Evolutionary conservation across 1,140 invertebrate species (phyloP).

Genomic region (Pogonus chalceus): DNA sequence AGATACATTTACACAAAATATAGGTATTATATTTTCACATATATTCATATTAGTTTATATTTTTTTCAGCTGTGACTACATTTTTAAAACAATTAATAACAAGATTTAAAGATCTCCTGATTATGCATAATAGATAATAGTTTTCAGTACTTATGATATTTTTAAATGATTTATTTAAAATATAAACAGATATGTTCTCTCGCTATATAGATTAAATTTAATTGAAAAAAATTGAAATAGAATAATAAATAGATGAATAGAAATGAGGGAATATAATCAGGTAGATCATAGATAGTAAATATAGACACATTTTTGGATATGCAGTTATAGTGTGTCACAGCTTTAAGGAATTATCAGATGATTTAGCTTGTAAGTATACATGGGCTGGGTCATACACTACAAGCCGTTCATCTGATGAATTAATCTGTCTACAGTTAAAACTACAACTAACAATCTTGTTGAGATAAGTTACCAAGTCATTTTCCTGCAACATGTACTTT

Average conservation of each 20-base stretch:
- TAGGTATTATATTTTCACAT: conserved; percentile 7
- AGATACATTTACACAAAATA: conserved; percentile 6
- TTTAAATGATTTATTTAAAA: neutral
- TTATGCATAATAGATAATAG: neutral
- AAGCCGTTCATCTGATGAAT: neutral
- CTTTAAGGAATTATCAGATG: neutral
- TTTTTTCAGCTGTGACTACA: neutral
- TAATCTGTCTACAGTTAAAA: conserved; percentile 4
- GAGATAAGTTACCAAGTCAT: conserved; percentile 1
- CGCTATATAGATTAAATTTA: neutral
- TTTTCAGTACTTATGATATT: neutral
- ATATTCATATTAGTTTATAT: conserved; percentile 4
- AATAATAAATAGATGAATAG: neutral
- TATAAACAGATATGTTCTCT: neutral
- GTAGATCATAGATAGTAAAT: neutral
- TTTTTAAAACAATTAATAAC: neutral
- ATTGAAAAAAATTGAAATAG: too few species aligned
- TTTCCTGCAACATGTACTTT: neutral
- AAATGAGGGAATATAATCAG: neutral
- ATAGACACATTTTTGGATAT: neutral
- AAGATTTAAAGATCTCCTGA: neutral
- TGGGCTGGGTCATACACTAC: neutral
- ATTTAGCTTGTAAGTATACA: neutral
- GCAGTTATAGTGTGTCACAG: neutral
- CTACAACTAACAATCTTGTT: neutral